phyloP scores from a whole-genome alignment of 1,140 invertebrate species.

The Cryptotermes secundus region DNA sequence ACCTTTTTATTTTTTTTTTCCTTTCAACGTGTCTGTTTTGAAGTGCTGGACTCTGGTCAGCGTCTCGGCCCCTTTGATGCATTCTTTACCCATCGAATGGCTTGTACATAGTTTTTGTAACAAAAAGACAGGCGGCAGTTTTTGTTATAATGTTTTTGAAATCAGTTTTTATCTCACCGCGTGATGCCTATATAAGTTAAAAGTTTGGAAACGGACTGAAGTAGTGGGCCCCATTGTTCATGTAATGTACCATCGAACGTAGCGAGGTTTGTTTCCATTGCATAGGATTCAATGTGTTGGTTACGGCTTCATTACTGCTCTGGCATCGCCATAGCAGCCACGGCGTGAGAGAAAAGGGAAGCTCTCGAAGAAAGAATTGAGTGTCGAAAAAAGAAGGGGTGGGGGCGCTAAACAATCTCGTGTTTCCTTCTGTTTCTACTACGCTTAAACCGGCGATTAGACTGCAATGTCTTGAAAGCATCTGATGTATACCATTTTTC shows the following conservation, averaged over 20 bases:
- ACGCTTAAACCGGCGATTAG: not conserved
- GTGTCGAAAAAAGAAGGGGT: not conserved
- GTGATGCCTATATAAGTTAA: constrained; percentile 14
- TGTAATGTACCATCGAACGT: not conserved
- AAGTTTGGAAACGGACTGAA: constrained; percentile 19
- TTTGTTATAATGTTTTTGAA: constrained; percentile 13
- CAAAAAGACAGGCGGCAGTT: not conserved
- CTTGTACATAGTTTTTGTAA: not conserved
- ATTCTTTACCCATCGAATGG: not conserved
- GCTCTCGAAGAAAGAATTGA: not conserved
- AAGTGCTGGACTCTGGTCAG: not conserved
- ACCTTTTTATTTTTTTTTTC: not conserved
- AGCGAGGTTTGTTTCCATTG: constrained; percentile 10
- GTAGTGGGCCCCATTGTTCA: not conserved
- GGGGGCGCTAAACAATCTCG: constrained; percentile 7
- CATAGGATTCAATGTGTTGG: constrained; percentile 7
- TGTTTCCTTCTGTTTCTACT: not conserved
- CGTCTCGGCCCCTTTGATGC: not conserved
- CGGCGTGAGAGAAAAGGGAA: not conserved
- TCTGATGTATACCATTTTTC: not conserved
- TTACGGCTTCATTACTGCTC: constrained; percentile 1
- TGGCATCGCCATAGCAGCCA: constrained; percentile 13
- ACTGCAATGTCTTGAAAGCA: not conserved
- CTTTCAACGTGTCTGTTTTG: not conserved
- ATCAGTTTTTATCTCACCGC: not conserved